Conservation (phyloP, 92 coral and sea anemone genomes). For the Siderastrea siderea region DNA sequence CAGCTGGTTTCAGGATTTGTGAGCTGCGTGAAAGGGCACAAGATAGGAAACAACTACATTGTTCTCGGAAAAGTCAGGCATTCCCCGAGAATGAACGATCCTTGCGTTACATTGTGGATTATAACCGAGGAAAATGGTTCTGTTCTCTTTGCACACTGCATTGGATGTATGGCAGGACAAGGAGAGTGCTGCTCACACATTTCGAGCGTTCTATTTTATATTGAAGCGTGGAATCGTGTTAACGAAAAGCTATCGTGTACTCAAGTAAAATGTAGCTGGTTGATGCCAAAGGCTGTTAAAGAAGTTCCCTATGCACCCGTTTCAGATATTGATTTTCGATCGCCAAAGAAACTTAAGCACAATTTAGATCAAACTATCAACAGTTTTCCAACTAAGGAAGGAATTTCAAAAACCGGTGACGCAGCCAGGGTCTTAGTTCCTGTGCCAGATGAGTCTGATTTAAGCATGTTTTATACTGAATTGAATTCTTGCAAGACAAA, state of each 20-base stretch:
- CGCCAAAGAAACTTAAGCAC: conserved; percentile 54
- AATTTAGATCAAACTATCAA: conserved; percentile 55
- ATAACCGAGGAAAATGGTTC: conserved; percentile 65
- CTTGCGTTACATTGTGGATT: conserved; percentile 55
- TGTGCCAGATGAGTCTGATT: conserved; percentile 34
- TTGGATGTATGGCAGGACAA: conserved; percentile 74
- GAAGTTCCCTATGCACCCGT: conserved; percentile 50
- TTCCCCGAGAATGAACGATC: conserved; percentile 63
- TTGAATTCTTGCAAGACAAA: too few relatives aligned
- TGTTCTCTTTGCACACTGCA: conserved; percentile 57
- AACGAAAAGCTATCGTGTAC: conserved; percentile 54
- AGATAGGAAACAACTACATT: conserved; percentile 47
- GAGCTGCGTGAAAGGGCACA: conserved; percentile 56
- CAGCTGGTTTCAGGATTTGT: conserved; percentile 66
- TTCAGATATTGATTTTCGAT: conserved; percentile 56
- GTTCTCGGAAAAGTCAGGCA: conserved; percentile 70
- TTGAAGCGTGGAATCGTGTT: conserved; percentile 58
- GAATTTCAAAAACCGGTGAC: conserved; percentile 19
- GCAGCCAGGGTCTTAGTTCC: conserved; percentile 24
- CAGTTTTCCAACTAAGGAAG: conserved; percentile 30
- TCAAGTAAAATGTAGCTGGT: conserved; percentile 58
- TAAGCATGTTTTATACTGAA: too few relatives aligned
- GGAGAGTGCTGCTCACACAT: conserved; percentile 73
- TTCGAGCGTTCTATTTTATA: conserved; percentile 67
- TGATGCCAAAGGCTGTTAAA: conserved; percentile 48